Conservation (phyloP, 30 jellyfish, hydroid and myxozoan species). For the Chironex yamaguchii region DNA sequence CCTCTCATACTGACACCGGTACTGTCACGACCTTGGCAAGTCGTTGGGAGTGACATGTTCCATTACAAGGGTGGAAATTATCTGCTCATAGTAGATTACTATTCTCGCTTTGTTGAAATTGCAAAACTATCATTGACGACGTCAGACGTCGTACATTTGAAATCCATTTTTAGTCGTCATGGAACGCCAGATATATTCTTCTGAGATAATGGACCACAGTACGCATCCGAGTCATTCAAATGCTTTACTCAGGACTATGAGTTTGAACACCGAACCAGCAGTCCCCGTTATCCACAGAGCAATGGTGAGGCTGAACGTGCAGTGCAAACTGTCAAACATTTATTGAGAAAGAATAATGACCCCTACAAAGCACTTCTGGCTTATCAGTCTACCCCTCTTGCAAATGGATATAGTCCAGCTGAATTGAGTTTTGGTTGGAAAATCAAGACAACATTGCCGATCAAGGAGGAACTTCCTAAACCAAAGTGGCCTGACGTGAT, state of each 20-base stretch:
- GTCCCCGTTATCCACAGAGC: slow-evolving; percentile 59
- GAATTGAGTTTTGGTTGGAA: slow-evolving; percentile 44
- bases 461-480: neutral
- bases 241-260: too few species aligned
- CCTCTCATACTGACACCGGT: slow-evolving; percentile 37
- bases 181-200: slow-evolving; percentile 64
- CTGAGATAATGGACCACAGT: slow-evolving; percentile 69
- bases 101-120: slow-evolving; percentile 50
- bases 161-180: slow-evolving; percentile 30
- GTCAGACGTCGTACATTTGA: slow-evolving; percentile 11
- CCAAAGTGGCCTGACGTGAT: slow-evolving; percentile 38
- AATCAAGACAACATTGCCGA: slow-evolving; percentile 25
- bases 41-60: slow-evolving; percentile 51
- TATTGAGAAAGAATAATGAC: slow-evolving; percentile 40
- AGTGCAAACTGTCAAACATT: slow-evolving; percentile 42
- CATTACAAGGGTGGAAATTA: slow-evolving; percentile 16
- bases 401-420: slow-evolving; percentile 43
- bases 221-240: too few species aligned
- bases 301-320: slow-evolving; percentile 75
- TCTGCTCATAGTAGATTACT: slow-evolving; percentile 23
- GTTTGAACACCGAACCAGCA: slow-evolving; percentile 28
- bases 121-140: slow-evolving; percentile 29
- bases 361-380: slow-evolving; percentile 65
- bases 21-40: slow-evolving; percentile 69
- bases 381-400: slow-evolving; percentile 62